Conservation (phyloP, 2,888 invertebrate species). For the Scaptodrosophila latifasciaeformis region DNA sequence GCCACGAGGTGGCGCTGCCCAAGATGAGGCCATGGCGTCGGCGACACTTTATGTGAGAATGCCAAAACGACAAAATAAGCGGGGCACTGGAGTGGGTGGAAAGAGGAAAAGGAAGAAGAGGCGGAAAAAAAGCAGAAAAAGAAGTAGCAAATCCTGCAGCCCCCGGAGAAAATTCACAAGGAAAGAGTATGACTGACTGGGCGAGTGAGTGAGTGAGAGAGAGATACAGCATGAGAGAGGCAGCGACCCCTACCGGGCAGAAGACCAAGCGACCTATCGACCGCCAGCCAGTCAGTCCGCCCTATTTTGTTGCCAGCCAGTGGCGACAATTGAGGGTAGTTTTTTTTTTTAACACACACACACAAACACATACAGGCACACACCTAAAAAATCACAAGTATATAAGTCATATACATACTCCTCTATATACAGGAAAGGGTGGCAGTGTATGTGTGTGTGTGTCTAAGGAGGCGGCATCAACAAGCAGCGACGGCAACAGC, state of each 20-base stretch:
- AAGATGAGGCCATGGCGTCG: conserved; percentile 32
- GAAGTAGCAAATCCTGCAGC: too few relatives aligned
- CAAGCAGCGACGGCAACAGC: background rate
- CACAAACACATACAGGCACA: background rate
- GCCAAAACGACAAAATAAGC: conserved; percentile 29
- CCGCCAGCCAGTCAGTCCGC: conserved; percentile 26
- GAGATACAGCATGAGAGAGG: conserved; percentile 12
- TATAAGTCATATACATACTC: background rate
- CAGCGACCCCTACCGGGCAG: conserved; percentile 19
- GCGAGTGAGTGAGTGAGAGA: conserved; percentile 21
- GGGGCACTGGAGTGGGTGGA: too few relatives aligned
- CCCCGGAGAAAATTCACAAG: background rate
- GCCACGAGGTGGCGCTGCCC: conserved; percentile 23
- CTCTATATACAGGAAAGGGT: too few relatives aligned
- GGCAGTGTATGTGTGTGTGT: background rate
- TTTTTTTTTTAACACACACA: too few relatives aligned
- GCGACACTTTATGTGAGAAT: background rate
- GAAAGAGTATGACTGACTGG: background rate
- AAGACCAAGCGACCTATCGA: conserved; percentile 14
- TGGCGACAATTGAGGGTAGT: conserved; percentile 54
- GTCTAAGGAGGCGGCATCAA: background rate
- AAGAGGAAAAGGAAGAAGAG: conserved; percentile 32
- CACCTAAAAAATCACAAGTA: background rate
- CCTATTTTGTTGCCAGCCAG: conserved; percentile 29
- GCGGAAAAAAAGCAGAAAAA: conserved; percentile 18